A percentile compares a stretch with the other conserved stretches of the same genome.
Evolutionary conservation across 1,140 invertebrate genomes (phyloP).

Genomic region (Metopolophium dirhodum): DNA sequence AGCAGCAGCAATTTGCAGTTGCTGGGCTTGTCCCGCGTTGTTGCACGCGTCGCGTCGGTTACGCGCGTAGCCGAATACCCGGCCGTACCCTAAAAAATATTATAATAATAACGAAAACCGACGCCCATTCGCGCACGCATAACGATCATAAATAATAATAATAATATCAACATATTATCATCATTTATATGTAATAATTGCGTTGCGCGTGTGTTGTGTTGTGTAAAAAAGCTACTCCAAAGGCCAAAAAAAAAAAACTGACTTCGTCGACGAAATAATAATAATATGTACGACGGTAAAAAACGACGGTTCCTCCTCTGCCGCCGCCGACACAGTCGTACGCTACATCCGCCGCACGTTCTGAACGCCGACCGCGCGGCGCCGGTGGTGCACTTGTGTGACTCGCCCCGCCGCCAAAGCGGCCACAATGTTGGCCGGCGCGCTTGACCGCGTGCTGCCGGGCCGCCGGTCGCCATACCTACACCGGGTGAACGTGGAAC

Average conservation of each 20-base stretch:
- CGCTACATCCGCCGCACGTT: neutral
- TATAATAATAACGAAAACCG: slow-evolving; percentile 6
- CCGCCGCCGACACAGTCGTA: neutral
- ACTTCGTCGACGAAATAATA: neutral
- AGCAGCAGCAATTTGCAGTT: neutral
- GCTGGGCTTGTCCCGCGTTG: slow-evolving; percentile 13
- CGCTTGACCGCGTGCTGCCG: slow-evolving; percentile 36
- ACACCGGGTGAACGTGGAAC: slow-evolving; percentile 51
- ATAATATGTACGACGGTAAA: neutral
- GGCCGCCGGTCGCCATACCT: slow-evolving; percentile 46
- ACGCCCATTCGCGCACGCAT: slow-evolving; percentile 17
- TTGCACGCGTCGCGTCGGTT: neutral
- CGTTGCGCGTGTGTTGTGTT: neutral
- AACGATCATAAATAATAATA: neutral
- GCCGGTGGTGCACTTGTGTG: neutral
- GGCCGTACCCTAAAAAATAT: slow-evolving; percentile 20
- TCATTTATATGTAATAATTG: neutral
- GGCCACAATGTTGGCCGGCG: slow-evolving; percentile 36
- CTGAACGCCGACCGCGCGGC: neutral
- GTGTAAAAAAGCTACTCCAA: neutral
- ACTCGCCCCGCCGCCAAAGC: neutral
- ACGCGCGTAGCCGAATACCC: neutral
- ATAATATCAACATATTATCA: neutral
- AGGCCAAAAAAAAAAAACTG: neutral
- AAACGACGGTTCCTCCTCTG: neutral